Base-by-base conservation (phyloP, 53 echinoderm and acorn worm species). In the Henricia sp. region DNA sequence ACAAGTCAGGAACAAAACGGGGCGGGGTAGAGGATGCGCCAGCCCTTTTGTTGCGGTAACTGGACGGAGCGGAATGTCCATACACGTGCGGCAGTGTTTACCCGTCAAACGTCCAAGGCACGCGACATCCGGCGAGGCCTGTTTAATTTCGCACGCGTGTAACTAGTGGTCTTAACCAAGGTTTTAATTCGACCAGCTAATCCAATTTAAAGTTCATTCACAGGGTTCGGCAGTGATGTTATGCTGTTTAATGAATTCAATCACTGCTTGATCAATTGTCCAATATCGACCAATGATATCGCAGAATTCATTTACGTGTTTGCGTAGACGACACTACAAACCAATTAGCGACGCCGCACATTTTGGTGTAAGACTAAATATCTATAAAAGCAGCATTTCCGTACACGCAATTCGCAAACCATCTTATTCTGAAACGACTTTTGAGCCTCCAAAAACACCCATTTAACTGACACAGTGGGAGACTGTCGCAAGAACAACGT, bases 91-190 rank as follows among this genome's bases (percentile, higher is more conserved):
- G 6, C 76, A 28, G 59, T 76, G 58, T 57, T 76, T 76, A 42
- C 4, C 58, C 11, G 40, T 12, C 10, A 17, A 25, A 29, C 33
- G 37, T 56, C 58, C 76, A 58, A 76, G 76, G 19, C 76, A 76
- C 76, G 76, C 76, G 76, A 58, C 76, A 76, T 58, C 76, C 59
- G 59, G n/a, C 29, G 27, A 6, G 8, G 27, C 37, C 38, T 46
- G 70, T 56, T 32, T 43, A 6, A 41, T 30, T 35, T 56, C 27
- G 76, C 76, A 76, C 30, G 23, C 59, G 59, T 38, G 40, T 12
- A 59, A 12, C 27, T 27, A 11, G 17, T 19, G 23, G 11, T 19
- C 16, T 34, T 27, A 36, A 34, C 21, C 35, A 26, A 23, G 21
- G 35, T 34, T 52, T 50, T 72, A 35, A 21, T 19, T 12, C 24